Percentiles rank a stretch among this genome's conserved stretches.
Evolutionary conservation across 64 coral and sea anemone genomes (phyloP).

Genomic region (Montipora cactus): DNA sequence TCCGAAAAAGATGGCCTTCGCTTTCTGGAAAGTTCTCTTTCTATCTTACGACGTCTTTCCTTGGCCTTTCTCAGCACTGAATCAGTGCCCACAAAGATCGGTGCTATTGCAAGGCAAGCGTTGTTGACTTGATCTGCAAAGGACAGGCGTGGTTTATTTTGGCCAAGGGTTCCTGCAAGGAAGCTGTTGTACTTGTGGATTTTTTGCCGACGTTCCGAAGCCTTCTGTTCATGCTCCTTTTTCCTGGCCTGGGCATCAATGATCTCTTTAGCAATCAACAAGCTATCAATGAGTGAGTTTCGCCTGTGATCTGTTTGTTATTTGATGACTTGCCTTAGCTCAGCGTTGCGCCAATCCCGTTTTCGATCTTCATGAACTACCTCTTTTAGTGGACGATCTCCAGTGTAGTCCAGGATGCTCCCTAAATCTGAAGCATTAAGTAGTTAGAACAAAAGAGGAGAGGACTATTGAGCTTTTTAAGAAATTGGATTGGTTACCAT

Average conservation of each 20-base stretch:
- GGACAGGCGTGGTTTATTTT: background rate
- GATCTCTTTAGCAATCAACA: background rate
- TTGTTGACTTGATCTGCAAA: conserved; percentile 2
- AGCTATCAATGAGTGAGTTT: background rate
- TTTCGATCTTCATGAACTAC: background rate
- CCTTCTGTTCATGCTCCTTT: background rate
- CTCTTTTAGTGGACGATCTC: background rate
- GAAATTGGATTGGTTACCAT: too few species aligned
- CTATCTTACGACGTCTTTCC: background rate
- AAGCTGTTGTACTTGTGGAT: background rate
- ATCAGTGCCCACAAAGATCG: background rate
- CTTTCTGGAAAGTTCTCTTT: background rate
- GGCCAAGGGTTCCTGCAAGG: background rate
- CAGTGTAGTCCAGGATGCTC: background rate
- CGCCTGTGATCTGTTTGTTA: background rate
- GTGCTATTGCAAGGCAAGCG: background rate
- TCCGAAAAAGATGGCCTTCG: background rate
- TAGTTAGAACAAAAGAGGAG: too few species aligned
- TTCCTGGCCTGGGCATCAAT: background rate
- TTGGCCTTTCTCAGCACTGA: background rate
- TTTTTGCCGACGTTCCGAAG: background rate
- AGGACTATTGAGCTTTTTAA: too few species aligned
- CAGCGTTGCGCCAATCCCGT: background rate
- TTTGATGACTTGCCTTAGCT: conserved; percentile 6
- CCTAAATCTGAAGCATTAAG: too few species aligned